phyloP scores from a whole-genome alignment of 1,140 invertebrate species.

The Lerema accius region DNA sequence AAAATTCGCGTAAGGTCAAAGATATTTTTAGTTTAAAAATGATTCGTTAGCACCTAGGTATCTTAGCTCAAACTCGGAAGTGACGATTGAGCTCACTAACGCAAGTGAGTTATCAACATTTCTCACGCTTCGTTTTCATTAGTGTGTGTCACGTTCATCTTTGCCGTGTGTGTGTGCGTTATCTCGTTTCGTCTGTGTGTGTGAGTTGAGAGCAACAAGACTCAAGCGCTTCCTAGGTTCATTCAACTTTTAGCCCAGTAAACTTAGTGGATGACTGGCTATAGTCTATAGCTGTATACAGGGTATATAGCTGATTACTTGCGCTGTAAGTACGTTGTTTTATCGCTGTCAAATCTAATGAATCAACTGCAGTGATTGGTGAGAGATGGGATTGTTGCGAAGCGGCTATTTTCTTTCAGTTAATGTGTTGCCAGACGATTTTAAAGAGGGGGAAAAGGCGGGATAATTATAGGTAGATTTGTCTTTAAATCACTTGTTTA shows the following conservation, averaged over 20 bases:
- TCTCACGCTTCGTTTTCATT: conserved; percentile 71
- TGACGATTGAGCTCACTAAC: conserved; percentile 71
- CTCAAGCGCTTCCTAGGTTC: conserved; percentile 70
- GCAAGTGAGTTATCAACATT: conserved; percentile 81
- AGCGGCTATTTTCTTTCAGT: too few relatives aligned
- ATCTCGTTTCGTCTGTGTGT: conserved; percentile 59
- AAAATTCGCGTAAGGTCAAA: conserved; percentile 36
- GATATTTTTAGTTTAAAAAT: conserved; percentile 37
- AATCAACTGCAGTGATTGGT: conserved; percentile 7
- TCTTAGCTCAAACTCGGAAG: conserved; percentile 66
- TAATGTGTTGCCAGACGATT: too few relatives aligned
- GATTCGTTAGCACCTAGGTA: conserved; percentile 30
- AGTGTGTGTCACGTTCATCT: conserved; percentile 64
- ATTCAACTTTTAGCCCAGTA: conserved; percentile 81
- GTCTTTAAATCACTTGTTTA: too few relatives aligned
- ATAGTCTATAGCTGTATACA: conserved; percentile 31
- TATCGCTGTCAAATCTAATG: conserved; percentile 26
- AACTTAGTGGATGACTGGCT: conserved; percentile 58
- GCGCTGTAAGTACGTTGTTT: conserved; percentile 21
- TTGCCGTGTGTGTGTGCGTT: conserved; percentile 57
- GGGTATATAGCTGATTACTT: conserved; percentile 20
- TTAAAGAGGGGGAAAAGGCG: too few relatives aligned
- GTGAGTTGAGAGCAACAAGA: conserved; percentile 70
- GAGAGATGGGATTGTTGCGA: too few relatives aligned
- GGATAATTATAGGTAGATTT: too few relatives aligned